These are phyloP conservation scores for Drosophila mercatorum DNA, from an alignment of 2,888 invertebrate species.

Conservation along the genomic window DNA sequence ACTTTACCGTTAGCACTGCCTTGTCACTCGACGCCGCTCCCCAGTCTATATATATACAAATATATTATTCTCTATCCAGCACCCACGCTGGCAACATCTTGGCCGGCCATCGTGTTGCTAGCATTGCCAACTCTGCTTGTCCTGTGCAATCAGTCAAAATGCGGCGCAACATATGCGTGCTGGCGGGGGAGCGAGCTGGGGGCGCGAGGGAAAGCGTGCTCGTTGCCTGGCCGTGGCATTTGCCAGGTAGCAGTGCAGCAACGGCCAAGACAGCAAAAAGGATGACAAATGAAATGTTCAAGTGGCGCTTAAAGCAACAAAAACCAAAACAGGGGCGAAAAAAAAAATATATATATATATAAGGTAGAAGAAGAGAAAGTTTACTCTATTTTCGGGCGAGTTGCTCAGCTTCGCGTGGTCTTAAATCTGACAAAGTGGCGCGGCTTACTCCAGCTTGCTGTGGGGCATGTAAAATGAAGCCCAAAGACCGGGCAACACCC, in stretches of 20 bases:
- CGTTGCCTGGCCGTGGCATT: slow-evolving; percentile 53
- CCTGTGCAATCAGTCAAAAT: slow-evolving; percentile 78
- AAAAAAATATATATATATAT: neutral
- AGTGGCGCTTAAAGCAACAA: slow-evolving; percentile 69
- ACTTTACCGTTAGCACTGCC: slow-evolving; percentile 71
- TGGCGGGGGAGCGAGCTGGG: neutral
- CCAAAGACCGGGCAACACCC: slow-evolving; percentile 23
- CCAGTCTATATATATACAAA: slow-evolving; percentile 56
- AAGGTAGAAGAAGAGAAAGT: slow-evolving; percentile 3
- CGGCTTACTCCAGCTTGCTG: slow-evolving; percentile 56
- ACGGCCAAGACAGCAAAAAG: slow-evolving; percentile 63
- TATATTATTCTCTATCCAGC: slow-evolving; percentile 20
- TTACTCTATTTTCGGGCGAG: slow-evolving; percentile 59
- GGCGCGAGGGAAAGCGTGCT: neutral
- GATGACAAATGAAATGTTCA: slow-evolving; percentile 80
- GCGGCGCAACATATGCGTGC: slow-evolving; percentile 75
- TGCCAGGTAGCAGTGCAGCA: slow-evolving; percentile 59
- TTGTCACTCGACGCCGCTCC: slow-evolving; percentile 49
- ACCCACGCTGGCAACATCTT: slow-evolving; percentile 33
- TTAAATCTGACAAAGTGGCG: slow-evolving; percentile 72
- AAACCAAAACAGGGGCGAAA: slow-evolving; percentile 23
- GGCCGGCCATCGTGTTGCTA: slow-evolving; percentile 24
- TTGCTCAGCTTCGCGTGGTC: slow-evolving; percentile 53
- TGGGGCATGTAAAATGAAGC: slow-evolving; percentile 57
- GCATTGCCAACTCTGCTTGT: slow-evolving; percentile 53